These are phyloP conservation scores for Sebastes nivosus DNA, from an alignment of 2,797 vertebrate species.

Conservation along the genomic window DNA sequence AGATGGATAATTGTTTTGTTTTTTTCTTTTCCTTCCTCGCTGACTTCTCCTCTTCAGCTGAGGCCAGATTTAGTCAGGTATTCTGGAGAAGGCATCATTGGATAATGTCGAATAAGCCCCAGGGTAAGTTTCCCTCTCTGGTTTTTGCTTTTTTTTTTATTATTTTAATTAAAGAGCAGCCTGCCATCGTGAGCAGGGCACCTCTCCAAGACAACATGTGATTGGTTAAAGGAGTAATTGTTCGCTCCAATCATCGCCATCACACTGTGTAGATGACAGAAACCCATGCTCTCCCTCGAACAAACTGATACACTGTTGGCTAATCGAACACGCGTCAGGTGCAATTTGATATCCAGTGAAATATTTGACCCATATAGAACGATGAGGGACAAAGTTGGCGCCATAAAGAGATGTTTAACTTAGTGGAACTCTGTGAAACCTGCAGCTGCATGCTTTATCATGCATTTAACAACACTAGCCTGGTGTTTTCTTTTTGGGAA, in stretches of 20 bases:
- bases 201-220: constrained; percentile 50
- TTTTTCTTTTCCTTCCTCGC: constrained; percentile 6
- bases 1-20: constrained; percentile 62
- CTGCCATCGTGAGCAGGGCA: constrained; percentile 30
- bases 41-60: constrained; percentile 48
- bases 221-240: constrained; percentile 37
- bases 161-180: constrained; percentile 58
- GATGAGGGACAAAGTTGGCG: constrained; percentile 26
- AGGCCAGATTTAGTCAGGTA: constrained; percentile 63
- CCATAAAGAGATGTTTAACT: constrained; percentile 50
- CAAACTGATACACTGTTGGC: background rate
- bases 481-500: constrained; percentile 57
- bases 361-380: constrained; percentile 55
- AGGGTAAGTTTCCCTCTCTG: constrained; percentile 45
- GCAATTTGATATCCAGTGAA: constrained; percentile 27
- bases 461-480: constrained; percentile 52
- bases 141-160: background rate
- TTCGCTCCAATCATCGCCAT: constrained; percentile 16
- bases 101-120: constrained; percentile 54
- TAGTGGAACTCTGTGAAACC: constrained; percentile 46
- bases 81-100: constrained; percentile 53
- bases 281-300: background rate
- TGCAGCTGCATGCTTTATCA: constrained; percentile 53
- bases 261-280: background rate
- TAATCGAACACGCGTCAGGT: constrained; percentile 31